Conservation (phyloP, 1,140 invertebrate species). For the Drosophila ambigua region DNA sequence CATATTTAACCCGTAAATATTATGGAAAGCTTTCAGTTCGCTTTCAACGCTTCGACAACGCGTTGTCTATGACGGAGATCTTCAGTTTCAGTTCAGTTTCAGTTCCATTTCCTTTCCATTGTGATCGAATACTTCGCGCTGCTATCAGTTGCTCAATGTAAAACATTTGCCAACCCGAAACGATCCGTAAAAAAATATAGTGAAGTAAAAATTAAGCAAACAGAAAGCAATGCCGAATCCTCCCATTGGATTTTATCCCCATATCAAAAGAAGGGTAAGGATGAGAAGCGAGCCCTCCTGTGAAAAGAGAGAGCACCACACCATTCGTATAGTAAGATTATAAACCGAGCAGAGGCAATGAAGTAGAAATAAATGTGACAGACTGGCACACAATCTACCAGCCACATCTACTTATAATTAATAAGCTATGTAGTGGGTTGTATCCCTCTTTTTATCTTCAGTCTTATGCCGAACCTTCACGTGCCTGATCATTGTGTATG, state of each 20-base stretch:
- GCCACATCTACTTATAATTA: no score
- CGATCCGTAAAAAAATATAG: not conserved
- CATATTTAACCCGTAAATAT: conserved; percentile 74
- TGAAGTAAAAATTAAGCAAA: not conserved
- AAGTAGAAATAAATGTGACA: not conserved
- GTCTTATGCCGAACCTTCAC: no score
- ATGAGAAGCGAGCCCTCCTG: not conserved
- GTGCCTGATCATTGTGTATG: not conserved
- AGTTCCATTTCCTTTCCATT: conserved; percentile 4
- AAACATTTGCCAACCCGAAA: not conserved
- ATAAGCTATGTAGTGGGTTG: no score
- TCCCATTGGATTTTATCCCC: conserved; percentile 71
- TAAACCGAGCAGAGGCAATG: no score
- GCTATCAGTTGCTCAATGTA: conserved; percentile 26
- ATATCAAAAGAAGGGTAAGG: conserved; percentile 73
- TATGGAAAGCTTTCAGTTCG: conserved; percentile 75
- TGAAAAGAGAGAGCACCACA: not conserved
- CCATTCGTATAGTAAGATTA: no score
- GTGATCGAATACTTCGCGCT: not conserved
- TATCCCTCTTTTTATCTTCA: no score
- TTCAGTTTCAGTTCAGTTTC: no score
- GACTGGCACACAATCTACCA: no score
- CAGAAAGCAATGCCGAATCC: conserved; percentile 65
- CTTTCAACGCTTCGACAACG: conserved; percentile 57
- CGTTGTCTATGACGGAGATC: conserved; percentile 35